Evolutionary conservation across 2,113 vertebrate species (phyloP), one percentile per base, ranked within the genome.

Genomic region (Struthio camelus): DNA sequence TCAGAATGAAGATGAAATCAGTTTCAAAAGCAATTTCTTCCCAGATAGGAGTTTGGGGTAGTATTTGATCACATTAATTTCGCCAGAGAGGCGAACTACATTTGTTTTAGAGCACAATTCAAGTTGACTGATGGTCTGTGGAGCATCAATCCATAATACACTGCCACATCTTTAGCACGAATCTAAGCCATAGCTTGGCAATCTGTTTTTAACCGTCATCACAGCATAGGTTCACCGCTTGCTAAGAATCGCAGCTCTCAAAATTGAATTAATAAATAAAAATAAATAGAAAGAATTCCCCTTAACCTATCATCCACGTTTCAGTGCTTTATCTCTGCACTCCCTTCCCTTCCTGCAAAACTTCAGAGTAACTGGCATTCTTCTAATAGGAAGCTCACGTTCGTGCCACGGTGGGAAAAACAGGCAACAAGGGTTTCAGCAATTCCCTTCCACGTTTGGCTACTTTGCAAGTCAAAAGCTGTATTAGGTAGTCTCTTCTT

Each of bases 31-130:
- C 67, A 87, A 94, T 96, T 97, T 85, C 59, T 94, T 62, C 66
- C 58, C 58, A 32, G n/a, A 51, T 38, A 38, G 40, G 71, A 94
- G 84, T 82, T 0, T 7, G 23, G 40, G 70, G 64, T 51, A 91
- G 58, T 89, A 82, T 82, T 80, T 82, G 59, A 96, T 83, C 83
- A 42, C 62, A 90, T 89, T 88, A 73, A 95, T 94, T 97, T 80
- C 20, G 3, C 80, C 64, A 9, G 42, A 88, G 48, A 91, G 24
- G 70, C 64, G 44, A 96, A 90, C 46, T 76, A 46, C 62, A 62
- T 87, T 96, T 93, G 54, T 89, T 93, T 93, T 1, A 0, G 84
- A 91, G 40, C 58, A 77, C 2, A 1, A 82, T 23, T 86, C 76
- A 90, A 87, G 71, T 5, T 69, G 80, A 89, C 56, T 28, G 22